Percentiles rank a stretch among this genome's conserved stretches.
Conservation (phyloP, 2,797 vertebrate genomes). For the Etheostoma nigrum region DNA sequence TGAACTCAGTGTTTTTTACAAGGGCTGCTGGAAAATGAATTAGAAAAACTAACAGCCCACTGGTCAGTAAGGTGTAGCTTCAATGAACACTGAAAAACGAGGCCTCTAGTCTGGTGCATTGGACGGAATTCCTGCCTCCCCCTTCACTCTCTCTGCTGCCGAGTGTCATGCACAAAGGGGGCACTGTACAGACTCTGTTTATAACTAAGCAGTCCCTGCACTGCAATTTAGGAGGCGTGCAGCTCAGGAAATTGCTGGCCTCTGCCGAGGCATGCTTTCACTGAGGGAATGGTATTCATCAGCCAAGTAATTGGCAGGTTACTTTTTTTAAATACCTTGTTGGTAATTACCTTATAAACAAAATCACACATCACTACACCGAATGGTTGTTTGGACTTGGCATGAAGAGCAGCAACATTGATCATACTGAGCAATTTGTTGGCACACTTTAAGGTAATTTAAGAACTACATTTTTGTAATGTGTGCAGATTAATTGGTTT, state of each 20-base stretch:
- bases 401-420: constrained; percentile 74
- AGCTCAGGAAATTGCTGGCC: constrained; percentile 96
- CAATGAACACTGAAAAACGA: constrained; percentile 87
- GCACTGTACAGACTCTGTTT: constrained; percentile 88
- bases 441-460: not conserved
- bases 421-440: constrained; percentile 60
- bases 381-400: constrained; percentile 81
- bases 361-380: constrained; percentile 87
- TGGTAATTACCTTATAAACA: constrained; percentile 97
- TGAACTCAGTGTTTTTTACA: not conserved
- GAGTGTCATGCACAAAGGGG: constrained; percentile 88
- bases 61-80: constrained; percentile 65
- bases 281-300: constrained; percentile 94
- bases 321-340: constrained; percentile 93
- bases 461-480: no score
- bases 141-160: constrained; percentile 60
- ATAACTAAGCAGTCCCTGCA: constrained; percentile 90
- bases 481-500: no score
- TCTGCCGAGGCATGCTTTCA: constrained; percentile 92
- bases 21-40: constrained; percentile 20
- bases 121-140: constrained; percentile 86
- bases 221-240: constrained; percentile 96
- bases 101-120: constrained; percentile 85
- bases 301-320: constrained; percentile 94
- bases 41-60: constrained; percentile 49